phyloP scores from a whole-genome alignment of 2,888 invertebrate species.

The Girardia tigrina region DNA sequence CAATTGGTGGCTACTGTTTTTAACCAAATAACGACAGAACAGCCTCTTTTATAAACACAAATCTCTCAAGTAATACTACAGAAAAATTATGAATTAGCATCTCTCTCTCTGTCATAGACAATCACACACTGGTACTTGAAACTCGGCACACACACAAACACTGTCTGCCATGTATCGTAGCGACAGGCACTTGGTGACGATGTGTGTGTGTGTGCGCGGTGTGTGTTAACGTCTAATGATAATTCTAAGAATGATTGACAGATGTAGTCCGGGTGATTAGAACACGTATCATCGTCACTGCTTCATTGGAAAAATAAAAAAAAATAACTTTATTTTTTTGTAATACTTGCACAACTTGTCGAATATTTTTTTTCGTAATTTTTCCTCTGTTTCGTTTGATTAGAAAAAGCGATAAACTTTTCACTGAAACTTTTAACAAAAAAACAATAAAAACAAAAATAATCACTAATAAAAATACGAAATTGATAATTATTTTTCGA shows the following conservation, averaged over 20 bases:
- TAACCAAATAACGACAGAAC: constrained; percentile 13
- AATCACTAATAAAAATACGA: too few species aligned
- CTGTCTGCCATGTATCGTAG: neutral
- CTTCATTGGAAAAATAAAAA: neutral
- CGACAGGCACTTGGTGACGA: too few species aligned
- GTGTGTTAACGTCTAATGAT: neutral
- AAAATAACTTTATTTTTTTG: too few species aligned
- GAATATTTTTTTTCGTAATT: too few species aligned
- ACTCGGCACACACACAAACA: neutral
- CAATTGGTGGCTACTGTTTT: constrained; percentile 15
- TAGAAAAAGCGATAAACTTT: neutral
- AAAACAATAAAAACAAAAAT: too few species aligned
- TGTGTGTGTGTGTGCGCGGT: neutral
- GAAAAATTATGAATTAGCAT: neutral
- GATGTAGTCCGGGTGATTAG: neutral
- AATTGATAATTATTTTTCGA: too few species aligned
- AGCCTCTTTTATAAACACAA: constrained; percentile 20
- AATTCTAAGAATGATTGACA: neutral
- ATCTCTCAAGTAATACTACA: neutral
- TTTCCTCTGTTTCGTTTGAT: too few species aligned
- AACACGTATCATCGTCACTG: neutral
- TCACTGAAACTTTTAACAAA: too few species aligned
- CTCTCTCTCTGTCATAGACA: too few species aligned
- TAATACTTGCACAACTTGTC: constrained; percentile 12
- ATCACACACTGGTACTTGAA: neutral